phyloP scores from a whole-genome alignment of 2,113 vertebrate species.

The Anas platyrhynchos region DNA sequence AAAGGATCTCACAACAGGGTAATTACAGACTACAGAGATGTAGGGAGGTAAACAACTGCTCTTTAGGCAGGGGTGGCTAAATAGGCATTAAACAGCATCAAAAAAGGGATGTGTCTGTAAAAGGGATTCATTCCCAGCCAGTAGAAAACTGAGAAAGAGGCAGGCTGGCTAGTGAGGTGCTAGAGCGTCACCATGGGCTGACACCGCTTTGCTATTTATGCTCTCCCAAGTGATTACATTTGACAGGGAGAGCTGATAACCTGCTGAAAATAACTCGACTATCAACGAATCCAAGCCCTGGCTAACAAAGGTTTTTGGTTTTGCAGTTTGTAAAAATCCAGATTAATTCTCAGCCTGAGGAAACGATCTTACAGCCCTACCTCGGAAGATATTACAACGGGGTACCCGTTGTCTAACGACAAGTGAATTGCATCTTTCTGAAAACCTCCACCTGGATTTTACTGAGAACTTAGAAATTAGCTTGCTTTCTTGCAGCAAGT shows the following conservation, averaged over 20 bases:
- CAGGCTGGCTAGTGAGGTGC: constrained; percentile 12
- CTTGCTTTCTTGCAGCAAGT: background rate
- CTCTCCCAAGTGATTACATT: constrained; percentile 3
- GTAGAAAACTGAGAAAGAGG: background rate
- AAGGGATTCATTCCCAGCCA: constrained; percentile 33
- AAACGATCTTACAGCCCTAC: background rate
- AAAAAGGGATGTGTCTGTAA: background rate
- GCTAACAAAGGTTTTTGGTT: background rate
- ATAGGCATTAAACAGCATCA: background rate
- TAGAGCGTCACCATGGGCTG: background rate
- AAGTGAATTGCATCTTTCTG: background rate
- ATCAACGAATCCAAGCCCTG: background rate
- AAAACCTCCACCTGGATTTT: background rate
- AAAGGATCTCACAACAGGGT: background rate
- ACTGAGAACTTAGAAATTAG: background rate
- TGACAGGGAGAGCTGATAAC: constrained; percentile 39
- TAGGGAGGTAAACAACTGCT: background rate
- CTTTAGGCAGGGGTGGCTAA: background rate
- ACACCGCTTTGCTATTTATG: constrained; percentile 17
- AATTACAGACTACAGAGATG: background rate
- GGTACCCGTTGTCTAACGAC: background rate
- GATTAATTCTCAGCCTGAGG: background rate
- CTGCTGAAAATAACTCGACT: constrained; percentile 42
- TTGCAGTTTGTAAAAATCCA: constrained; percentile 13
- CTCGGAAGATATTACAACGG: background rate